These are phyloP conservation scores for Enteromius radiatus DNA, from an alignment of 2,797 vertebrate genomes.

Conservation along the genomic window DNA sequence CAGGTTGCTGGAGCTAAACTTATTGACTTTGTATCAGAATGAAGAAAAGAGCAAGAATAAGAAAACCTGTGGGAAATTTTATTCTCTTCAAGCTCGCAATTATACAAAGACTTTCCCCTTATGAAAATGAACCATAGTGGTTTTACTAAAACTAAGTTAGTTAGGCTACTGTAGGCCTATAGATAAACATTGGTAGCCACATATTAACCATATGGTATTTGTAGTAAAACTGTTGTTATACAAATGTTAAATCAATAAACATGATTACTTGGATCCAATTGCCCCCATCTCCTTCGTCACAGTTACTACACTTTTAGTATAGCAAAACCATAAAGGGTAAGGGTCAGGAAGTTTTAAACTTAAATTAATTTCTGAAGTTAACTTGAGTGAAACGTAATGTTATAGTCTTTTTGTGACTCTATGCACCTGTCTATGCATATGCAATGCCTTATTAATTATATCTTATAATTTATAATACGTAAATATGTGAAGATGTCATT, in stretches of 20 bases:
- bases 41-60: background rate
- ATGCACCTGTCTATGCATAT: background rate
- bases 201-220: background rate
- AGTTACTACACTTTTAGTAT: background rate
- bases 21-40: conserved; percentile 2
- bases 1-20: conserved; percentile 12
- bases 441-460: background rate
- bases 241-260: background rate
- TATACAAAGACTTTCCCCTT: background rate
- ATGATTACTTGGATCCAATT: background rate
- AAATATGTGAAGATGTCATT: background rate
- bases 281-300: no score
- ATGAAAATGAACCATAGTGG: background rate
- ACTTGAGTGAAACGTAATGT: no score
- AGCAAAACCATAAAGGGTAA: background rate
- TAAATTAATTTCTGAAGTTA: background rate
- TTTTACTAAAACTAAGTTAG: background rate
- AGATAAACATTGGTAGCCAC: background rate
- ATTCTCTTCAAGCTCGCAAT: background rate
- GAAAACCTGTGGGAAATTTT: background rate
- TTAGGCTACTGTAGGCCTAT: background rate
- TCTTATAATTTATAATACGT: background rate
- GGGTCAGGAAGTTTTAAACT: background rate
- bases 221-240: background rate
- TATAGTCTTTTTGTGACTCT: background rate